These are phyloP conservation scores for Protosalanx chinensis DNA, from an alignment of 2,797 vertebrate species.

Conservation along the genomic window DNA sequence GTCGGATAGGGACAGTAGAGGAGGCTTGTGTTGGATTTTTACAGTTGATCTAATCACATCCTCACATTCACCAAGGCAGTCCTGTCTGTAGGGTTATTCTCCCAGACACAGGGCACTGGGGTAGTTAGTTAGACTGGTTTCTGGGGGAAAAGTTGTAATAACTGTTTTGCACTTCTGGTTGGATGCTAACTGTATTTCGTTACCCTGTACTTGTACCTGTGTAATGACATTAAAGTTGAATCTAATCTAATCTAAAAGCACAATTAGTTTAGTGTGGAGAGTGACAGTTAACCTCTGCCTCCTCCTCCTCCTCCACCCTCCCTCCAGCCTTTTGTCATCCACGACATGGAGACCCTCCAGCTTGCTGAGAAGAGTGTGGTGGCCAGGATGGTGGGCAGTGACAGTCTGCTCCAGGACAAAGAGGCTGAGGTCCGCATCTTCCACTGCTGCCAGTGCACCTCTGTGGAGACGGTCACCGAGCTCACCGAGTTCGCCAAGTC, in stretches of 20 bases:
- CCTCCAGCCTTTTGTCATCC: slow-evolving; percentile 89
- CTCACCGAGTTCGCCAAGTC: slow-evolving; percentile 95
- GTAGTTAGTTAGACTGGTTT: no score
- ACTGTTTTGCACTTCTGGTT: no score
- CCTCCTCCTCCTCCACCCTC: neutral
- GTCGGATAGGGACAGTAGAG: no score
- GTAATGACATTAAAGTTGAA: no score
- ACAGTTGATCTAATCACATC: neutral
- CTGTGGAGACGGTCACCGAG: slow-evolving; percentile 91
- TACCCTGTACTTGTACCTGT: no score
- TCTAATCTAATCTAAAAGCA: no score
- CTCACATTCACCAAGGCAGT: neutral
- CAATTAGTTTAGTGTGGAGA: no score
- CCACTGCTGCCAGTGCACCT: slow-evolving; percentile 90
- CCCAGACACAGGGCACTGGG: no score
- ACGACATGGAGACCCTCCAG: slow-evolving; percentile 92
- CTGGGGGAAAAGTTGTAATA: no score
- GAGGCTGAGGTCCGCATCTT: slow-evolving; percentile 89
- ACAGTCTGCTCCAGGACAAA: slow-evolving; percentile 74
- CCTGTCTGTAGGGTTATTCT: no score
- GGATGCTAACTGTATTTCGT: no score
- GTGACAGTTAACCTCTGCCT: neutral
- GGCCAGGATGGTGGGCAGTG: slow-evolving; percentile 74
- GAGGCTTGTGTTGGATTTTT: no score
- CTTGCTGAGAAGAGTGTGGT: slow-evolving; percentile 87